Base-by-base conservation (phyloP, 2,888 invertebrate genomes). In the Anarsia innoxiella region DNA sequence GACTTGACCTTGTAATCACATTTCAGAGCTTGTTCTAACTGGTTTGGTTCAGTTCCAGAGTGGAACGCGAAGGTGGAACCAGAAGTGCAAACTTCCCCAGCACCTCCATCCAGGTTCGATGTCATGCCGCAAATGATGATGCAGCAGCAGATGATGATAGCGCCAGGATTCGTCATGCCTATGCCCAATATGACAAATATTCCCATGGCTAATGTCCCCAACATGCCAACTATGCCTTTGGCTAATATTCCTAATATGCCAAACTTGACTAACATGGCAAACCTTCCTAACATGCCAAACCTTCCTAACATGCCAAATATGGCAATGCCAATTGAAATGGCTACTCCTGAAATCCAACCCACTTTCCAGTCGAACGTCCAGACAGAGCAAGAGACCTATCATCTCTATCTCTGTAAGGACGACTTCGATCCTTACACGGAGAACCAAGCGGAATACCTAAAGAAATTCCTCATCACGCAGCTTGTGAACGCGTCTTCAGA, bases 331-430 rank as follows among this genome's bases (percentile, higher is more conserved):
- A n/a, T n/a, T n/a, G n/a, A n/a, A n/a, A n/a, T n/a, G n/a, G n/a
- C n/a, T n/a, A n/a, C n/a, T n/a, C n/a, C n/a, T n/a, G 8, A 11
- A 2, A 9, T 25, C 13, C 14, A 25, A 16, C 33, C 10, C 11
- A 10, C 3, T n/a, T 8, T 1, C 11, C 34, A 10, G 4, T 9
- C 11, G 11, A 3, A 10, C 3, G 6, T 26, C 11, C 26, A 26
- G n/a, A 3, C 19, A 4, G 4, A 19, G 19, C 19, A 3, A 10
- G 3, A 8, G n/a, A 2, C 12, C 11, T 11, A 27, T 9, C 27
- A 56, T 35, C 53, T 80, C 14, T 80, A 70, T 41, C 53, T 84
- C 30, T 80, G 79, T 49, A 76, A 75, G 46, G 76, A 77, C 36
- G 69, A 80, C 51, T 77, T 76, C 48, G 66, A 72, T 36, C 56